Evolutionary conservation across 2,113 vertebrate species (phyloP), one percentile per base, ranked within the genome.

Genomic region (Eulemur rufifrons): DNA sequence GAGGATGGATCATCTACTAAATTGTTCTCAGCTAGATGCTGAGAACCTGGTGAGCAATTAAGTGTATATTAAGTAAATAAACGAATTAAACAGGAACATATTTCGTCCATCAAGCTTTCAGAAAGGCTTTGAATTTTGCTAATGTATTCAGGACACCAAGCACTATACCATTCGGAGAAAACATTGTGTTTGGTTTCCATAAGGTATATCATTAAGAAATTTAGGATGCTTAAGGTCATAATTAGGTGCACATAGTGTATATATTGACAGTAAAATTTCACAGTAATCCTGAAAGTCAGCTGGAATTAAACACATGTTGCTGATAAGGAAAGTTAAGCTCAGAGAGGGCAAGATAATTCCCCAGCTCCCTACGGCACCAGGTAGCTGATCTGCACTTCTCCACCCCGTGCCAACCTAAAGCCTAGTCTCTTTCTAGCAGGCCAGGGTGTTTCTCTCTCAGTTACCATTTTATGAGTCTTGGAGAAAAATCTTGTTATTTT

Each of bases 401-500:
- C 34, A 18, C 52, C 47, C 25, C 10, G 8, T 1, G 32, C 47
- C 18, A 12, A 71, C 45, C 21, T 13, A 27, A 86, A 89, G 18
- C 6, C 18, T 3, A 3, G 10, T 4, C 59, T 89, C 3, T 66
- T 86, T 52, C 8, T 9, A 34, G 20, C 21, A 45, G 15, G 3
- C 13, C 50, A 10, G 32, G n/a, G 1, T 11, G 23, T 47, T 29
- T 69, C 37, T 91, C 78, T 59, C 78, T 29, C 89, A 56, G 14
- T 83, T 82, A 69, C 54, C 61, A 18, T 86, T 86, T 95, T 63
- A 61, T 83, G 32, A 66, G 37, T 15, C 56, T 89, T 54, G 66
- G 45, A 89, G 86, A 91, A 91, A 73, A 42, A 69, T 50, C 86
- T 83, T 86, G 25, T 71, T 92, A 69, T 88, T 83, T 84, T 85